Base-by-base conservation (phyloP, 2,113 vertebrate genomes). In the Seriola dumerili region DNA sequence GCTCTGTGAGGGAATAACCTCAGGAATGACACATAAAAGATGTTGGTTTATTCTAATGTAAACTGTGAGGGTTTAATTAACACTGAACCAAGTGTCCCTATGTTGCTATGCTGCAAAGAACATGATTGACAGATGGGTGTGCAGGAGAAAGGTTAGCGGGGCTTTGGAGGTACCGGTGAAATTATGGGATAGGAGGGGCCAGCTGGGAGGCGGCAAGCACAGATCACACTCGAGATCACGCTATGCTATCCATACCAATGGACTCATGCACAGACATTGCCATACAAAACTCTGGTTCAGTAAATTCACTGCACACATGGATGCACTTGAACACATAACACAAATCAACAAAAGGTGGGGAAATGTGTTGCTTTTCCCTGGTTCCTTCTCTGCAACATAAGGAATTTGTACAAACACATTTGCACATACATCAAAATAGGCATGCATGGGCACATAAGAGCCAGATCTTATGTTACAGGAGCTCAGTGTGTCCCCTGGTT, bases 121-220 rank as follows among this genome's bases (percentile, higher is more conserved):
- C 84, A 81, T 91, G 92, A 93, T 80, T 91, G 93, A 93, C 92
- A 86, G 92, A 76, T 80, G 75, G 76, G 78, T 87, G 86, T 85
- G 90, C 80, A 73, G 54, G 32, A 87, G 81, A 91, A 85, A 92
- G 91, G 92, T 92, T 91, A 89, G 78, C 80, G 79, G 84, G 86
- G 89, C 88, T 91, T 90, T 91, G 81, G 85, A 86, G 76, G 70
- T 87, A 81, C 68, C 19, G 3, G 69, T 77, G 78, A 86, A 88
- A 81, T 92, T 84, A 87, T 85, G 72, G 84, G 74, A 80, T 13
- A 68, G 81, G 86, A 76, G 84, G 82, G 73, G 70, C 32, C 1
- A 44, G 67, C 17, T 70, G 44, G 73, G 64, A 81, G 71, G 69
- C 10, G 4, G 66, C 3, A 23, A 83, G 72, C 65, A 66, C 67